Evolutionary conservation across 1,140 invertebrate genomes (phyloP), one percentile per base, ranked within the genome.

Genomic region (Apis cerana): DNA sequence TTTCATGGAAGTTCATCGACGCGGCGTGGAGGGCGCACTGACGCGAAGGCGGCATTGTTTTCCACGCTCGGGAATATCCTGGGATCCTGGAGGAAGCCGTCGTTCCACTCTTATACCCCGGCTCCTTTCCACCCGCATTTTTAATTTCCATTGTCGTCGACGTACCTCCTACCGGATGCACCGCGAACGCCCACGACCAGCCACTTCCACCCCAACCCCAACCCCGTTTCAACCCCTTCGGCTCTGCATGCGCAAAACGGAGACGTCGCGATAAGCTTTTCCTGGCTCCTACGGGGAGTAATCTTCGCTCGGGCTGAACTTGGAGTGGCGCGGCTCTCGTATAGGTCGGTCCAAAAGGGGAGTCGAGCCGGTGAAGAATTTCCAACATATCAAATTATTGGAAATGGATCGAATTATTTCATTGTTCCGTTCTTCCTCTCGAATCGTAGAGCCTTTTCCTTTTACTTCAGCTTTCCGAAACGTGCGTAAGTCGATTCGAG

Each of bases 21-120:
- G 65, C 84, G 70, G 13, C 10, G 27, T 43, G 75, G 85, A 86
- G 85, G 82, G 80, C 80, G 65, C 85, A 87, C 79, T 87, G 85
- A 89, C 86, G 88, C 82, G 89, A 85, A 90, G 90, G 90, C 86
- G 83, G 88, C 87, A 86, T 92, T 90, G 89, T 90, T 87, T 84
- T 72, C 85, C 75, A 75, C 61, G 72, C 61, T 85, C 43, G 61
- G 33, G 70, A 77, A 82, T 79, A 86, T 83, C 84, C 75, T 61
- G 82, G 52, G 65, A 74, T 79, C 83, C 82, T 83, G 85, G 83
- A 84, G 86, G 61, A 87, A 87, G 61, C 85, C 78, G 80, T 58
- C 75, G 43, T 75, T 0, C 43, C 56, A 10, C 86, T 78, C 71
- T 85, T 80, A 71, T 68, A 72, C 86, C 87, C 82, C 80, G 81